phyloP scores from a whole-genome alignment of 2,888 invertebrate genomes.

The Xanthia icteritia region DNA sequence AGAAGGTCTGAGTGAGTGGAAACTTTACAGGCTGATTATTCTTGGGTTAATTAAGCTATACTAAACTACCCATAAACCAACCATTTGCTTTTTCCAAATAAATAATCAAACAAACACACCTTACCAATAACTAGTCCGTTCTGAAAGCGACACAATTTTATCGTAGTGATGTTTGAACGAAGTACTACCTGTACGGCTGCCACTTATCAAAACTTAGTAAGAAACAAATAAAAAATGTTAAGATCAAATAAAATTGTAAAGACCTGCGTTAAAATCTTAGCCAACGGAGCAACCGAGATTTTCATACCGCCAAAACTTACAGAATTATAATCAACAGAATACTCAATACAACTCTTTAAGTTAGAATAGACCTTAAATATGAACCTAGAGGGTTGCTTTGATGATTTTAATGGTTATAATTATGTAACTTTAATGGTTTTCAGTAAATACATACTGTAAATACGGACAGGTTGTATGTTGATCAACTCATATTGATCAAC shows the following conservation, averaged over 20 bases:
- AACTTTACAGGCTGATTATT: no score
- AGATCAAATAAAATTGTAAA: background rate
- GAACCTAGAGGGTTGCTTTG: no score
- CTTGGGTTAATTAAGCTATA: no score
- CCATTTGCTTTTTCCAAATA: background rate
- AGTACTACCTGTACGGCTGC: constrained; percentile 11
- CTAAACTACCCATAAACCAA: no score
- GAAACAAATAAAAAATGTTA: background rate
- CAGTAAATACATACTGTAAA: no score
- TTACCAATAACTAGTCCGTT: constrained; percentile 33
- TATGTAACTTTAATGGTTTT: background rate
- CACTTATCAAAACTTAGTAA: background rate
- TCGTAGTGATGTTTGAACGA: constrained; percentile 14
- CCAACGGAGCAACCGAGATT: background rate
- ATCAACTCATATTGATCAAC: background rate
- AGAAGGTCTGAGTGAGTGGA: no score
- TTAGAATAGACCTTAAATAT: background rate
- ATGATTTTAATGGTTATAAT: background rate
- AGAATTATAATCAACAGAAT: background rate
- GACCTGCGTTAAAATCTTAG: background rate
- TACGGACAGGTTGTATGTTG: no score
- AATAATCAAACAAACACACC: background rate
- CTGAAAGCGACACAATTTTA: constrained; percentile 38
- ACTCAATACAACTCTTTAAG: background rate
- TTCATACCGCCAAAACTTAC: background rate